A percentile compares a stretch with the other conserved stretches of the same genome.
phyloP scores from a whole-genome alignment of 2,113 vertebrate genomes.

The Stigmatopora nigra region DNA sequence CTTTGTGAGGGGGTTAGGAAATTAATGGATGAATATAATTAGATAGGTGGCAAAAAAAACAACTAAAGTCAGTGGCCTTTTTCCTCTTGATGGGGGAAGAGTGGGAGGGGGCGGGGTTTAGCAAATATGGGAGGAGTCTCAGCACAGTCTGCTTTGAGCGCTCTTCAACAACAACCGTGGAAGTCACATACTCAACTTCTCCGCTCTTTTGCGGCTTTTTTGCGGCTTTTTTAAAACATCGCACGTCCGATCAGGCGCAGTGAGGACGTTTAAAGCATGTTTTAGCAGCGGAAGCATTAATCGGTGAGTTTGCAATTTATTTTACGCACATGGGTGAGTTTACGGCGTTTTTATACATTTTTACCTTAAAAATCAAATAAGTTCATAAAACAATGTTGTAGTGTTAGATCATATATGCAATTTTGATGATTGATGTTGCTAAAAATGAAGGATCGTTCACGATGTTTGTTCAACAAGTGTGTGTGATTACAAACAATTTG shows the following conservation, averaged over 20 bases:
- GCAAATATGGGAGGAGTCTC: constrained; percentile 62
- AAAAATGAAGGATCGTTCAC: not conserved
- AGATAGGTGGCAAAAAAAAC: not conserved
- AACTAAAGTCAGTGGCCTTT: constrained; percentile 5
- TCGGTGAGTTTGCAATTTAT: constrained; percentile 63
- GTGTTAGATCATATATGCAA: no score
- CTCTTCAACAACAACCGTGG: constrained; percentile 11
- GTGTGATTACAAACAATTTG: not conserved
- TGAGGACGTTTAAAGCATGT: not conserved
- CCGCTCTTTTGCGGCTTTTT: not conserved
- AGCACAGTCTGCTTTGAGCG: constrained; percentile 31
- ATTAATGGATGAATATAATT: not conserved
- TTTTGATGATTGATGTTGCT: not conserved
- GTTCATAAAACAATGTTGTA: not conserved
- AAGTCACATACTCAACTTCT: constrained; percentile 11
- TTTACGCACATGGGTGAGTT: constrained; percentile 11
- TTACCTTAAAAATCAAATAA: not conserved
- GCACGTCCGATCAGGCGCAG: not conserved
- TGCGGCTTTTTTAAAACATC: not conserved
- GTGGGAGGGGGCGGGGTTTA: constrained; percentile 55
- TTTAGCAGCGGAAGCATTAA: constrained; percentile 5
- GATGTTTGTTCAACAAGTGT: constrained; percentile 2
- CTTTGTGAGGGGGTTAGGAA: no score
- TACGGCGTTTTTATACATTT: not conserved
- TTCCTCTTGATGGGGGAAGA: constrained; percentile 5